A percentile compares a stretch with the other conserved stretches of the same genome.
Evolutionary conservation across 1,140 invertebrate species (phyloP).

Genomic region (Oreohelix idahoensis): DNA sequence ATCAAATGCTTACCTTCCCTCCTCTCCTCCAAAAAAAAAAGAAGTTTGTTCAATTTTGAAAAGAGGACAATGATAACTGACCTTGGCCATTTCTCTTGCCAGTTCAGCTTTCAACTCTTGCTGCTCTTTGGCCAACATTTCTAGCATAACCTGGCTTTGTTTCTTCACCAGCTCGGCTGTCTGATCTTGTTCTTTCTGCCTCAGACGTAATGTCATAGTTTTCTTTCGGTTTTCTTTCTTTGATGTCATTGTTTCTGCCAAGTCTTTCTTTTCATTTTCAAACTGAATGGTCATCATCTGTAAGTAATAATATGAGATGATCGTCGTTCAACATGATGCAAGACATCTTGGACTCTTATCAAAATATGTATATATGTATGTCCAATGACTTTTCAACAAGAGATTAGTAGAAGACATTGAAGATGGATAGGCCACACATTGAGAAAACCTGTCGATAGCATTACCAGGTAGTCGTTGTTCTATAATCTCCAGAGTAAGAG

Average conservation of each 20-base stretch:
- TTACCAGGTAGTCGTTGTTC: too few relatives aligned
- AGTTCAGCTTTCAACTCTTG: slow-evolving; percentile 68
- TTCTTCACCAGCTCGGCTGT: slow-evolving; percentile 68
- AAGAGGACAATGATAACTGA: neutral
- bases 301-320: neutral
- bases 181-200: slow-evolving; percentile 67
- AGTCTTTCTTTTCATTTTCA: slow-evolving; percentile 69
- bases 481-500: too few relatives aligned
- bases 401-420: too few relatives aligned
- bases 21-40: too few relatives aligned
- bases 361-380: too few relatives aligned
- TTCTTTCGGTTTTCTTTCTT: slow-evolving; percentile 68
- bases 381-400: too few relatives aligned
- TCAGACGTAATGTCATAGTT: slow-evolving; percentile 64
- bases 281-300: slow-evolving; percentile 69
- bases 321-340: too few relatives aligned
- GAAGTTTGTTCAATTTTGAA: too few relatives aligned
- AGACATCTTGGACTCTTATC: too few relatives aligned
- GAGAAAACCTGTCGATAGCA: too few relatives aligned
- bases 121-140: slow-evolving; percentile 68
- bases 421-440: too few relatives aligned
- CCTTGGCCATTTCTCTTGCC: slow-evolving; percentile 52
- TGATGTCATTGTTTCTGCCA: slow-evolving; percentile 67
- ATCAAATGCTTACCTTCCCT: too few relatives aligned
- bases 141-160: slow-evolving; percentile 71